Evolutionary conservation across 1,140 invertebrate genomes (phyloP).

Genomic region (Diabrotica virgifera): DNA sequence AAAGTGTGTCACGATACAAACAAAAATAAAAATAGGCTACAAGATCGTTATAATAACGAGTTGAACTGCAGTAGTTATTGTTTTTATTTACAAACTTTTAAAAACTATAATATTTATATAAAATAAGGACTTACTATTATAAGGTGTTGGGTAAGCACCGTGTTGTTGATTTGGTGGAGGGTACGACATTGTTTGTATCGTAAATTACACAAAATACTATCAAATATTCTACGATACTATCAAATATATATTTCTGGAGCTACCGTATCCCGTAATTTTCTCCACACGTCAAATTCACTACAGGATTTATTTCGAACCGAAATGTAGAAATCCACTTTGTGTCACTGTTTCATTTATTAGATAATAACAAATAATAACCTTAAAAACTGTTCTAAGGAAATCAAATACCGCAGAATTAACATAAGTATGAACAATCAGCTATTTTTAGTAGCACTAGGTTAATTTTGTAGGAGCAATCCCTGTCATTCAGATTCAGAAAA

Average conservation of each 20-base stretch:
- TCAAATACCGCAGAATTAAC: constrained; percentile 2
- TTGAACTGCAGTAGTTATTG: background rate
- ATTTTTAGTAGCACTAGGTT: background rate
- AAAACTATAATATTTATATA: background rate
- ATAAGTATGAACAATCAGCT: background rate
- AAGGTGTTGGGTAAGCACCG: constrained; percentile 6
- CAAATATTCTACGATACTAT: too few species aligned
- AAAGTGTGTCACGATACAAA: background rate
- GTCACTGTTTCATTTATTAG: background rate
- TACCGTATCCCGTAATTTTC: too few species aligned
- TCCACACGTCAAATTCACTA: too few species aligned
- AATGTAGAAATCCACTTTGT: too few species aligned
- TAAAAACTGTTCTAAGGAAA: background rate
- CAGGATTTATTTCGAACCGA: too few species aligned
- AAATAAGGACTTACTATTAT: constrained; percentile 8
- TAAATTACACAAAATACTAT: too few species aligned
- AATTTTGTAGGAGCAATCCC: background rate
- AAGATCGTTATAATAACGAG: background rate
- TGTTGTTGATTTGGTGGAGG: constrained; percentile 11
- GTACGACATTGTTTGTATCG: constrained; percentile 8
- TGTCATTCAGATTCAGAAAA: background rate
- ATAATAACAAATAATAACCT: background rate
- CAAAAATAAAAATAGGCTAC: background rate
- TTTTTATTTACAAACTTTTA: background rate
- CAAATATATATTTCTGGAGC: too few species aligned